phyloP scores from a whole-genome alignment of 2,113 vertebrate genomes.

The Silurus glanis region DNA sequence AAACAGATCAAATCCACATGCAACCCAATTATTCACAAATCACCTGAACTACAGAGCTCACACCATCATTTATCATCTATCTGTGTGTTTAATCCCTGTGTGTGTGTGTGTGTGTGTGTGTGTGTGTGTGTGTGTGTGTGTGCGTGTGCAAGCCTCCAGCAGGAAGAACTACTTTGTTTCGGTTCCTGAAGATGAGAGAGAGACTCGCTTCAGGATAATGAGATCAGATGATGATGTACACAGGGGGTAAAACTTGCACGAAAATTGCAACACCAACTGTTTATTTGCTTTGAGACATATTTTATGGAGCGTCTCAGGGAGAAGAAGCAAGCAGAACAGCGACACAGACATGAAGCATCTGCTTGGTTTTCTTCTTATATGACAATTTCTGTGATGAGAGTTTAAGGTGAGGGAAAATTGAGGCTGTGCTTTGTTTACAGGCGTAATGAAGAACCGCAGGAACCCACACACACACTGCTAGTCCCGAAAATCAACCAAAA shows the following conservation, averaged over 20 bases:
- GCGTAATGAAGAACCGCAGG: constrained; percentile 9
- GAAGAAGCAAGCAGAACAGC: background rate
- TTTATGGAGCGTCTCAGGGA: background rate
- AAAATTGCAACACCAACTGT: background rate
- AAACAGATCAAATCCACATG: background rate
- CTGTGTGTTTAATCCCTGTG: background rate
- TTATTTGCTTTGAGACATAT: background rate
- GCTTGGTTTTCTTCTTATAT: background rate
- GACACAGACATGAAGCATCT: constrained; percentile 2
- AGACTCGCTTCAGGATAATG: background rate
- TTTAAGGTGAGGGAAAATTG: background rate
- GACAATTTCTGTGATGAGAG: background rate
- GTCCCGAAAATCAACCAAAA: background rate
- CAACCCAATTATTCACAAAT: background rate
- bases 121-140: background rate
- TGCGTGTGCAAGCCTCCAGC: background rate
- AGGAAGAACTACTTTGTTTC: background rate
- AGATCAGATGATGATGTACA: background rate
- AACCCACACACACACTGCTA: background rate
- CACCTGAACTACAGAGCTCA: background rate
- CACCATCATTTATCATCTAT: background rate
- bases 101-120: background rate
- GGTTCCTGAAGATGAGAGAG: background rate
- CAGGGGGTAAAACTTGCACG: background rate
- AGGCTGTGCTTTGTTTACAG: constrained; percentile 15